phyloP scores from a whole-genome alignment of 2,888 invertebrate genomes.

The Lepetodrilus schrolli region DNA sequence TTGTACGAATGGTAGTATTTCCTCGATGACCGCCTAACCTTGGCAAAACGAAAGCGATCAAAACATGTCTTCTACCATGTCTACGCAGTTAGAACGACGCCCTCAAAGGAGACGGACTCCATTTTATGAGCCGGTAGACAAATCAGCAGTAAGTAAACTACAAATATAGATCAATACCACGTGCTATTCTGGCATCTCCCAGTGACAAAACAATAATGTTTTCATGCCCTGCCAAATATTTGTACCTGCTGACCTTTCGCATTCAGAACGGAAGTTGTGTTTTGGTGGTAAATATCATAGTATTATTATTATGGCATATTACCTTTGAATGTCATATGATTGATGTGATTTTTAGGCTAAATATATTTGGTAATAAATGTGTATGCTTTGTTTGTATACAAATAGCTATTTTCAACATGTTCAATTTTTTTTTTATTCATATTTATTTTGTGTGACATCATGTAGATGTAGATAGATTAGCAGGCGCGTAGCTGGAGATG shows the following conservation, averaged over 20 bases:
- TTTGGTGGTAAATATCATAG: no score
- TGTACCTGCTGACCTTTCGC: neutral
- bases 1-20: conserved; percentile 8
- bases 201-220: neutral
- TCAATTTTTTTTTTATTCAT: no score
- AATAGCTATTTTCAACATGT: no score
- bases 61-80: no score
- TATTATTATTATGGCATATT: no score
- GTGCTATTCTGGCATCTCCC: neutral
- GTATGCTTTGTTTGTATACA: no score
- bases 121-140: conserved; percentile 36
- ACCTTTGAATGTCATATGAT: no score
- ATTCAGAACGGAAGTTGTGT: conserved; percentile 5
- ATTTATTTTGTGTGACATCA: no score
- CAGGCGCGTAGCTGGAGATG: no score
- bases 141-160: conserved; percentile 35
- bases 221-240: neutral
- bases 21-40: conserved; percentile 39
- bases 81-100: conserved; percentile 2
- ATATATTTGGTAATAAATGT: no score
- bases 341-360: no score
- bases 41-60: conserved; percentile 27
- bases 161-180: neutral
- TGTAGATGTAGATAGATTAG: no score
- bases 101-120: conserved; percentile 22